phyloP scores from a whole-genome alignment of 2,888 invertebrate species.

The Tetanocera ferruginea region DNA sequence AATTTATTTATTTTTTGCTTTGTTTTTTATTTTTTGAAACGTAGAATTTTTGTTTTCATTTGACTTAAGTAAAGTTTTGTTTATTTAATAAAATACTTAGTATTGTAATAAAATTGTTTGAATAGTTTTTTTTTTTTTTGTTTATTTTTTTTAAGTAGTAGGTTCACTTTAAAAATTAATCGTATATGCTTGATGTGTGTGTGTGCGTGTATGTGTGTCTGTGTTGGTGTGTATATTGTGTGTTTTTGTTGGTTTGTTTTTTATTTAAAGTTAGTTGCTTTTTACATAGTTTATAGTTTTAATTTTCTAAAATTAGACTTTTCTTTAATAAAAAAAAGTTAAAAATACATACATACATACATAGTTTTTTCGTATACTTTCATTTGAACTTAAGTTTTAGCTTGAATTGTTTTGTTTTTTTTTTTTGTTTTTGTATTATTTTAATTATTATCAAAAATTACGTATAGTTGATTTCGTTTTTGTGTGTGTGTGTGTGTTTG shows the following conservation, averaged over 20 bases:
- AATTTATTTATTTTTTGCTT: constrained; percentile 28
- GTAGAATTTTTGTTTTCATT: constrained; percentile 44
- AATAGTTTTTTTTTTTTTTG: constrained; percentile 29
- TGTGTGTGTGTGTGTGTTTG: not conserved
- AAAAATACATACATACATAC: constrained; percentile 52
- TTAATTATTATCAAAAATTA: constrained; percentile 51
- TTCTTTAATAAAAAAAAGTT: constrained; percentile 50
- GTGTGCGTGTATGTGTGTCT: constrained; percentile 32
- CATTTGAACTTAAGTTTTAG: constrained; percentile 70
- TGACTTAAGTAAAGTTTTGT: not conserved
- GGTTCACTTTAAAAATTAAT: constrained; percentile 58
- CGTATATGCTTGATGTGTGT: constrained; percentile 61
- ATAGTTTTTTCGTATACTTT: constrained; percentile 68
- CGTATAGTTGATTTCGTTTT: constrained; percentile 47
- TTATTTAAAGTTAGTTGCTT: constrained; percentile 43
- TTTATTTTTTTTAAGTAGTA: constrained; percentile 37
- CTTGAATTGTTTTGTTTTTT: constrained; percentile 41
- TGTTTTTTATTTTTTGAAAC: constrained; percentile 43
- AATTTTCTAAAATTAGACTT: constrained; percentile 56
- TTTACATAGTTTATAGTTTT: constrained; percentile 26
- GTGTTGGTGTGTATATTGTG: constrained; percentile 44
- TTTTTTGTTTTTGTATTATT: constrained; percentile 41
- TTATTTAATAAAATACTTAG: constrained; percentile 26
- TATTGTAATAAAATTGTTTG: constrained; percentile 17
- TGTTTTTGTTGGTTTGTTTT: constrained; percentile 43